These are phyloP conservation scores for Percopsis omiscomaycus DNA, from an alignment of 2,797 vertebrate genomes.

Conservation along the genomic window DNA sequence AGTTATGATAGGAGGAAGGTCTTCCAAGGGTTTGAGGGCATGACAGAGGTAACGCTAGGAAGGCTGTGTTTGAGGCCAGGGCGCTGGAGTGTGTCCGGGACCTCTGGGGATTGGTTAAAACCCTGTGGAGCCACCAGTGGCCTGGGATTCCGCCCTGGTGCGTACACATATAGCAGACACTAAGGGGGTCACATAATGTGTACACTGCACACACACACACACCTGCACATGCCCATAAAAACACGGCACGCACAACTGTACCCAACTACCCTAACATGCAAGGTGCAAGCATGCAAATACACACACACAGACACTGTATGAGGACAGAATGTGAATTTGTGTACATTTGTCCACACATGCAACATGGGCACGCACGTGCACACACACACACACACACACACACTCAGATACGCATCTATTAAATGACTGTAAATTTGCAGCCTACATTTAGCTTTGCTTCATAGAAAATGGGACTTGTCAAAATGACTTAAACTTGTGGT, in stretches of 20 bases:
- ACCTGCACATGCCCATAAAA: neutral
- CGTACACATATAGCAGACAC: conserved; percentile 20
- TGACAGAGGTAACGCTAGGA: conserved; percentile 50
- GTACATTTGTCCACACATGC: conserved; percentile 1
- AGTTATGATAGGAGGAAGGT: conserved; percentile 73
- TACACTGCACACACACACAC: neutral
- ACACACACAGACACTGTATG: neutral
- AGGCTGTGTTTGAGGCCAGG: conserved; percentile 47
- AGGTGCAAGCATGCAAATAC: neutral
- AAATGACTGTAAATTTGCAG: conserved; percentile 15
- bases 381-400: neutral
- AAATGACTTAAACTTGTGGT: conserved; percentile 67
- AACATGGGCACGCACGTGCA: neutral
- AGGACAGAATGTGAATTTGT: neutral
- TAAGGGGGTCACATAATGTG: conserved; percentile 5
- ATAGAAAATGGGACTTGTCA: conserved; percentile 67
- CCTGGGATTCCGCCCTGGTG: conserved; percentile 49
- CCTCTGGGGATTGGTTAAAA: conserved; percentile 64
- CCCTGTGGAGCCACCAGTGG: conserved; percentile 57
- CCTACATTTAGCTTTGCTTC: conserved; percentile 66
- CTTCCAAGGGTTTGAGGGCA: conserved; percentile 76
- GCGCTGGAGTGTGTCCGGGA: conserved; percentile 45
- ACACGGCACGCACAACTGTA: no score
- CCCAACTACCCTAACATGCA: neutral
- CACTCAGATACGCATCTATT: neutral